Conservation (phyloP, 2,797 vertebrate species). For the Karalla daura region DNA sequence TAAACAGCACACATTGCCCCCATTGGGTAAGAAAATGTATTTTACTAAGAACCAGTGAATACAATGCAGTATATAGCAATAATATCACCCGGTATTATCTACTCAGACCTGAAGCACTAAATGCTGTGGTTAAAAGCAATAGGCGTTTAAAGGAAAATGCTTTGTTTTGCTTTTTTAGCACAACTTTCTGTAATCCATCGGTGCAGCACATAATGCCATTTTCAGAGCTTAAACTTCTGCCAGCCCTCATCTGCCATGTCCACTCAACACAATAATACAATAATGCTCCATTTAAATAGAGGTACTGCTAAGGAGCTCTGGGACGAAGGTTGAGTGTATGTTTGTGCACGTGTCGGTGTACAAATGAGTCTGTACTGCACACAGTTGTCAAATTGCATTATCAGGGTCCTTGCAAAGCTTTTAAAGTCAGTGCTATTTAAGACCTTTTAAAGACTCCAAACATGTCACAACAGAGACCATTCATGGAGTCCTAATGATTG, state of each 20-base stretch:
- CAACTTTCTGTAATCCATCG: conserved; percentile 50
- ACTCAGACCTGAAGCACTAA: too few species aligned
- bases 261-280: conserved; percentile 65
- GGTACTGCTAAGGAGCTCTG: conserved; percentile 35
- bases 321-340: conserved; percentile 6
- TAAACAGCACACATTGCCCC: too few species aligned
- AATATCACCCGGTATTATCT: too few species aligned
- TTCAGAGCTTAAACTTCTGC: conserved; percentile 57
- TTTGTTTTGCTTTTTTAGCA: conserved; percentile 12
- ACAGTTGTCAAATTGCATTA: conserved; percentile 5
- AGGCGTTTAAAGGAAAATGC: conserved; percentile 11
- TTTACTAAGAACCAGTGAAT: too few species aligned
- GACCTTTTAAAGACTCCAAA: too few species aligned
- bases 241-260: conserved; percentile 61
- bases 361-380: conserved; percentile 21
- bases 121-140: neutral
- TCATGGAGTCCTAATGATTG: too few species aligned
- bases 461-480: too few species aligned
- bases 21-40: too few species aligned
- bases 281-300: conserved; percentile 67
- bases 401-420: neutral
- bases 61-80: too few species aligned
- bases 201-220: conserved; percentile 55
- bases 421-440: too few species aligned
- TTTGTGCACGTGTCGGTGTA: conserved; percentile 7